Base-by-base conservation (phyloP, 2,797 vertebrate genomes). In the Rhinophrynus dorsalis region DNA sequence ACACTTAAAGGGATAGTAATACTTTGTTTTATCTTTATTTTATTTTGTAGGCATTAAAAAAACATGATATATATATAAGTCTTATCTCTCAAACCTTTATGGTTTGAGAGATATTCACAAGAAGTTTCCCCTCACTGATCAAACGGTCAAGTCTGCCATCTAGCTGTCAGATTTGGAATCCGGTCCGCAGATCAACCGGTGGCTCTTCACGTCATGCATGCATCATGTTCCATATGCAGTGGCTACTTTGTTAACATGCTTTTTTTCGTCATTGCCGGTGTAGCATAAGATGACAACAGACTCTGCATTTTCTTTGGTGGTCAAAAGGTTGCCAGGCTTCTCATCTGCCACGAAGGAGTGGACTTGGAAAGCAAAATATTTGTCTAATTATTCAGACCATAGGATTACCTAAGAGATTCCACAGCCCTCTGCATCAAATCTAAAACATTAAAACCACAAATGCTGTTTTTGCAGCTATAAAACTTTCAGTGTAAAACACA, bases 361-460 rank as follows among this genome's bases (percentile, higher is more conserved):
- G 93, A 93, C 94, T 91, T 95, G 94, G 95, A 97, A 97, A 98
- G 92, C 89, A 85, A 96, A 98, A 98, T 98, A 98, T 98, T 98
- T 95, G 91, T 85, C 91, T 93, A 95, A 95, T 94, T 92, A 91
- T 93, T 90, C 91, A 93, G 92, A 91, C 94, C 90, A 93, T 95
- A 90, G 85, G 93, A 94, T 96, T 96, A 92, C 92, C 94, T 95
- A 96, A 96, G 94, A 96, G 92, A 88, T 96, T 96, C 95, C 93
- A 95, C 87, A 91, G 91, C 89, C 86, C 85, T 93, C 88, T 88
- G 91, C 92, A 94, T 93, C 92, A 92, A 93, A 92, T 90, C 89
- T 87, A 78, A 90, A 84, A 91, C 86, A 88, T 90, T 87, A 85
- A 90, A 92, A 94, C 94, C 93, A 90, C 94, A 93, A 87, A 88